phyloP scores from a whole-genome alignment of 2,113 vertebrate genomes.

The Procavia capensis region DNA sequence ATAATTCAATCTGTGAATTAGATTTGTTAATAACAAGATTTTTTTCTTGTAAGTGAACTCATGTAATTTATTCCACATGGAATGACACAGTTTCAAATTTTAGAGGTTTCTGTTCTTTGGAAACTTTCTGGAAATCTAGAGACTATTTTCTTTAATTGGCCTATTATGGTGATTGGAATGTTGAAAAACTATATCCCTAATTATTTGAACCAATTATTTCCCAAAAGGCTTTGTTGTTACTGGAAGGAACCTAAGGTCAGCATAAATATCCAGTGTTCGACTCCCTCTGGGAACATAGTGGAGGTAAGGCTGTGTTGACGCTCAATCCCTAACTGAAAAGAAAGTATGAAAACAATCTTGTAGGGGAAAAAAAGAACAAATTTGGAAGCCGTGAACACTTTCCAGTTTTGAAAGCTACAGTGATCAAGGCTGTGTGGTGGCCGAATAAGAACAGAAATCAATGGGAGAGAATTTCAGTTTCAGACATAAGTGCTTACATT shows the following conservation, averaged over 20 bases:
- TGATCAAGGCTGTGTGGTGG: not conserved
- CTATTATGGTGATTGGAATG: not conserved
- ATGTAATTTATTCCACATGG: not conserved
- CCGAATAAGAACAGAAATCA: not conserved
- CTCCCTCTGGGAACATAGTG: not conserved
- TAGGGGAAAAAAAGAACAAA: not conserved
- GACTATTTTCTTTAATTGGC: not conserved
- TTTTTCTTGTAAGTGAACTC: not conserved
- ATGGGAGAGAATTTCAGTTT: not conserved
- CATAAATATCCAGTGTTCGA: not conserved
- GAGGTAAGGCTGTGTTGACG: not conserved
- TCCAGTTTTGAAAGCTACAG: not conserved
- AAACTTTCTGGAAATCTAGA: constrained; percentile 10
- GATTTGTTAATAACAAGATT: not conserved
- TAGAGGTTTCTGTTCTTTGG: not conserved
- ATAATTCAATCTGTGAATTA: not conserved
- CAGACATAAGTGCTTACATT: not conserved
- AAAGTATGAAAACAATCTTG: not conserved
- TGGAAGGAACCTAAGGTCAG: not conserved
- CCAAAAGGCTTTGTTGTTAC: not conserved
- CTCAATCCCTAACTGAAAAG: not conserved
- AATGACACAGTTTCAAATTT: not conserved
- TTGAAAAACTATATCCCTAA: not conserved
- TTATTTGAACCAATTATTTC: not conserved
- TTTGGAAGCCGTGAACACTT: not conserved